phyloP scores from a whole-genome alignment of 2,113 vertebrate species.

The Oryctolagus cuniculus region mOryCun1.1 NC_091451.1:41601001-41601500 shows the following conservation, averaged over 20 bases:
- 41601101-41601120: not conserved
- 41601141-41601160: not conserved
- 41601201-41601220: not conserved
- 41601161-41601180: not conserved
- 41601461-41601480: not conserved
- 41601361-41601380: not conserved
- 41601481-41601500: not conserved
- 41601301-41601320: not conserved
- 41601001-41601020: not conserved
- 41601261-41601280: rapidly evolving
- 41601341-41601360: not conserved
- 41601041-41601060: not conserved
- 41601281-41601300: not conserved
- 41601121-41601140: not conserved
- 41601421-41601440: not conserved
- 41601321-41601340: not conserved
- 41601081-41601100: not conserved
- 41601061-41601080: conserved; percentile 2
- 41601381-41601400: conserved; percentile 55
- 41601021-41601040: not conserved
- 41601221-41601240: not conserved
- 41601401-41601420: not conserved
- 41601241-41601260: not conserved
- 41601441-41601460: not conserved
- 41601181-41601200: not conserved